phyloP scores from a whole-genome alignment of 2,888 invertebrate genomes.

The Syritta pipiens region DNA sequence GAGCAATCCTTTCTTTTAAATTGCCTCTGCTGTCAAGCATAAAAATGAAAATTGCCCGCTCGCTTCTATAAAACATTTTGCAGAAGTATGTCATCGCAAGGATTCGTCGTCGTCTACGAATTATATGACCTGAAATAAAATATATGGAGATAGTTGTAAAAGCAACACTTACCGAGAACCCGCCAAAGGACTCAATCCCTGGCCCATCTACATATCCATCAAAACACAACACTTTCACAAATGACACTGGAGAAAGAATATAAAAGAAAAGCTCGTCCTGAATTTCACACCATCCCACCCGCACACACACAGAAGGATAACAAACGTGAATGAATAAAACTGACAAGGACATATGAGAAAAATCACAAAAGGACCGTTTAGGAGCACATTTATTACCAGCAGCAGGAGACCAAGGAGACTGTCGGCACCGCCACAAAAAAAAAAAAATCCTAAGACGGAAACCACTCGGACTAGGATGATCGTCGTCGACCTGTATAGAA shows the following conservation, averaged over 20 bases:
- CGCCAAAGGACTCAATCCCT: conserved; percentile 8
- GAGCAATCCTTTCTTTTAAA: conserved; percentile 57
- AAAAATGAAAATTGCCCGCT: conserved; percentile 57
- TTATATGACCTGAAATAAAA: conserved; percentile 65
- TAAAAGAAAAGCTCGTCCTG: conserved; percentile 37
- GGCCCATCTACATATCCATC: conserved; percentile 56
- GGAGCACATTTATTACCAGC: conserved; percentile 49
- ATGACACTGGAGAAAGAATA: conserved; percentile 58
- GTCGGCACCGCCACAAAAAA: not conserved
- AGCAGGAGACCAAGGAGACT: conserved; percentile 8
- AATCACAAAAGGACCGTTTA: conserved; percentile 62
- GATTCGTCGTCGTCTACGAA: conserved; percentile 29
- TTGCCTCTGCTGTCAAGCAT: conserved; percentile 45
- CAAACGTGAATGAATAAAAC: conserved; percentile 59
- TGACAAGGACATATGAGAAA: conserved; percentile 53
- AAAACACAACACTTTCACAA: conserved; percentile 64
- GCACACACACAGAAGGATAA: conserved; percentile 38
- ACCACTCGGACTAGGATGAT: not conserved
- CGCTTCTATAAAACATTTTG: conserved; percentile 62
- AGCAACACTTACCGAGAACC: conserved; percentile 45
- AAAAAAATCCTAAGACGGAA: not conserved
- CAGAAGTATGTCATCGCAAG: conserved; percentile 49
- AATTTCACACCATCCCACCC: conserved; percentile 54
- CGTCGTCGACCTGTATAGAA: not conserved
- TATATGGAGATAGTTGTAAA: conserved; percentile 63